phyloP scores from a whole-genome alignment of 2,797 vertebrate genomes.

The Balearica regulorum region DNA sequence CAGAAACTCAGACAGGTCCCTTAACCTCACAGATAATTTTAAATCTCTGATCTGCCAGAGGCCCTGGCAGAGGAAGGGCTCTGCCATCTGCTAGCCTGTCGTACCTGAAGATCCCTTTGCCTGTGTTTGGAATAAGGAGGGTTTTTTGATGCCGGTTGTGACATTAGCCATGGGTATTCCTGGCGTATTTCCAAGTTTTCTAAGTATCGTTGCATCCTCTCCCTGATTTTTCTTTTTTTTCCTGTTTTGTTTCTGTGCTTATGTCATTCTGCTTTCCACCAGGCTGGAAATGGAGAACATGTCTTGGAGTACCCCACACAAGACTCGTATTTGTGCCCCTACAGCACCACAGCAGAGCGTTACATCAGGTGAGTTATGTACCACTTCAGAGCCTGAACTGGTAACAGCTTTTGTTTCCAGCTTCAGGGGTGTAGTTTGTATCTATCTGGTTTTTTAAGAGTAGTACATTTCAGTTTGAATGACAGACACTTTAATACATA shows the following conservation, averaged over 20 bases:
- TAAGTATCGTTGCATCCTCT: background rate
- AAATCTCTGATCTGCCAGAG: background rate
- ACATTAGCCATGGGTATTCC: background rate
- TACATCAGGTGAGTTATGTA: background rate
- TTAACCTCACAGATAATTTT: background rate
- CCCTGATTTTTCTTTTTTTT: background rate
- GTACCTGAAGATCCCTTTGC: background rate
- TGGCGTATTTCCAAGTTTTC: background rate
- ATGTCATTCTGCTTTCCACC: background rate
- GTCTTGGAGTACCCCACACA: accelerated
- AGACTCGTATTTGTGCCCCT: background rate
- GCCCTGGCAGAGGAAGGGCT: background rate
- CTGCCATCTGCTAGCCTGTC: background rate
- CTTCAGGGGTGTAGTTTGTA: background rate
- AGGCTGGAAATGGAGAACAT: background rate
- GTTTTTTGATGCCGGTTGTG: background rate
- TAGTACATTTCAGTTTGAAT: background rate
- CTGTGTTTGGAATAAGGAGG: background rate
- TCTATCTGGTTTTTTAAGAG: background rate
- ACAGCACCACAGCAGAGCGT: background rate
- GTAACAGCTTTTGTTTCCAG: background rate
- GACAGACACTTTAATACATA: background rate
- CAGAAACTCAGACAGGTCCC: background rate
- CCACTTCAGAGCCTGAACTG: background rate
- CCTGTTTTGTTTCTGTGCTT: background rate